Percentiles rank a stretch among this genome's conserved stretches.
phyloP scores from a whole-genome alignment of 1,140 invertebrate genomes.

The Hyles vespertilio region DNA sequence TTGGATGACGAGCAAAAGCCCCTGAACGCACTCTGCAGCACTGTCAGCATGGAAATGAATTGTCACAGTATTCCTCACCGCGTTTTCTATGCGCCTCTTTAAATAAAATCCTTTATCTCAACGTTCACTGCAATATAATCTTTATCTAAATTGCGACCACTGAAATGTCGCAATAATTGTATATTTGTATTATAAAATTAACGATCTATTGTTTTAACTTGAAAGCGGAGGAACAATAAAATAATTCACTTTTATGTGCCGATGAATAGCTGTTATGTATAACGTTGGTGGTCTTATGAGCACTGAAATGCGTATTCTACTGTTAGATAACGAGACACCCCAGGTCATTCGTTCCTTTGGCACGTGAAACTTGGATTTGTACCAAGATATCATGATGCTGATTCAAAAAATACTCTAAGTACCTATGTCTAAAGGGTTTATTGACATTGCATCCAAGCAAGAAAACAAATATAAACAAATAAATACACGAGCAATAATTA shows the following conservation, averaged over 20 bases:
- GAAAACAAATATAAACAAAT: not conserved
- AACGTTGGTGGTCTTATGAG: constrained; percentile 26
- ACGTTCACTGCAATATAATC: constrained; percentile 48
- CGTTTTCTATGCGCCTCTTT: constrained; percentile 48
- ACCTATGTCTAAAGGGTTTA: constrained; percentile 7
- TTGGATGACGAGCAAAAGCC: constrained; percentile 7
- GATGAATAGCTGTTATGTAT: constrained; percentile 33
- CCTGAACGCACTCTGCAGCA: constrained; percentile 28
- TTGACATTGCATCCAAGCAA: not conserved
- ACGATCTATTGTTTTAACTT: constrained; percentile 27
- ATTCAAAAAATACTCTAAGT: constrained; percentile 2
- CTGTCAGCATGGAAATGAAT: constrained; percentile 39
- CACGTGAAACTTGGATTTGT: constrained; percentile 24
- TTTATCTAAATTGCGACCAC: constrained; percentile 64
- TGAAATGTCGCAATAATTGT: constrained; percentile 35
- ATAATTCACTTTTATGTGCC: constrained; percentile 47
- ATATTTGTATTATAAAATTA: constrained; percentile 41
- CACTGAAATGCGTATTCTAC: constrained; percentile 27
- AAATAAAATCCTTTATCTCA: constrained; percentile 62
- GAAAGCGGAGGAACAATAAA: constrained; percentile 38
- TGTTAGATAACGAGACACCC: constrained; percentile 11
- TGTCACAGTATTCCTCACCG: constrained; percentile 21
- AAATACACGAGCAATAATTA: not conserved
- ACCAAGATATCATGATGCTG: constrained; percentile 10
- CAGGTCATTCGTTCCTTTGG: constrained; percentile 31